Evolutionary conservation across 2,888 invertebrate genomes (phyloP), one percentile per base, ranked within the genome.

Genomic region (Amphipyra berbera): DNA sequence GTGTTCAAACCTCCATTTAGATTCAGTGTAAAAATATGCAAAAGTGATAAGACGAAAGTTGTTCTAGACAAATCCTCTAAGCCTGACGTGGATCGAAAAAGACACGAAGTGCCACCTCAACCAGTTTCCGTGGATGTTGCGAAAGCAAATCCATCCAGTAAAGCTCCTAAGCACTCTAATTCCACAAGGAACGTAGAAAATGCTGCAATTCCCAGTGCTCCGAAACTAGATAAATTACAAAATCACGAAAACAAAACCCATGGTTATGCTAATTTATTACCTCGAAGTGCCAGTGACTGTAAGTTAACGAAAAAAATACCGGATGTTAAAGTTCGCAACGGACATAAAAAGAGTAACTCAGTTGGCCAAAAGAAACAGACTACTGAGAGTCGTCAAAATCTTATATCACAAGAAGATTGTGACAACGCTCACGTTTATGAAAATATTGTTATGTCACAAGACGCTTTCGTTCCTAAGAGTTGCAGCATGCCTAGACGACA

Each of bases 1-100:
- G 97, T 98, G 30, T 98, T 97, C 88, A 98, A 98, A 86, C 98
- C 98, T 53, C 98, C 98, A 10, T 98, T 98, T 90, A 97, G 97
- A 83, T 98, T 98, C 89, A 97, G 97, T 87, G 96, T 98, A 57
- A 97, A 97, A 85, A 95, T 98, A 69, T 95, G 96, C 63, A 97
- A 96, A 83, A 96, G 96, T 57, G 97, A 97, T 72, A 97, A 97
- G 87, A 96, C 95, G 10, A 95, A 95, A 90, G 95, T 96, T 6
- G 95, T 96, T 54, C 93, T 96, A 37, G 96, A 96, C 68, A 95
- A 95, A 77, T 93, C 95, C 15, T 93, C 95, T 40, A 95, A 95
- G 62, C 95, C 94, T 78, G 94, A 95, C 81, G 72, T 91, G 53
- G 94, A 94, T 9, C 85, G 91, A 48, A 94, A 94, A 71, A 89